Percentiles rank a stretch among this genome's conserved stretches.
phyloP scores from a whole-genome alignment of 2,797 vertebrate genomes.

The Aselliscus stoliczkanus region DNA sequence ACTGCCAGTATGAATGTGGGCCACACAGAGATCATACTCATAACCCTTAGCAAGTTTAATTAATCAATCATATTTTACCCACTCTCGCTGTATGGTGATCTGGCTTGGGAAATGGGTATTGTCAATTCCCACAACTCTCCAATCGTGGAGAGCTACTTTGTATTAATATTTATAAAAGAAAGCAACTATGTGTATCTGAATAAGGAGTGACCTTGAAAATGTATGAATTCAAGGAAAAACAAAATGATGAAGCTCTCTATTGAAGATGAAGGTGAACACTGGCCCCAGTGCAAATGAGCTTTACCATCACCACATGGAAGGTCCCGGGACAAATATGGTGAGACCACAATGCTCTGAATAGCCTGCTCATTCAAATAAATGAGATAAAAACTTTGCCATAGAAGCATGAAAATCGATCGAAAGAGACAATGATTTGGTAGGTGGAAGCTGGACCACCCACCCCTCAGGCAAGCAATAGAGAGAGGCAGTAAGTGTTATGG shows the following conservation, averaged over 20 bases:
- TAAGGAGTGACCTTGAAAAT: constrained; percentile 27
- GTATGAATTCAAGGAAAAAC: constrained; percentile 2
- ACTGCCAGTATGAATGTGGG: neutral
- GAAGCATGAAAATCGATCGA: neutral
- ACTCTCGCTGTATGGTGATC: neutral
- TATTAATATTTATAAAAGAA: neutral
- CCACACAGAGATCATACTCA: neutral
- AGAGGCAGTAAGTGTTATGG: neutral
- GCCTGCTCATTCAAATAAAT: neutral
- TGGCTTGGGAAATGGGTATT: neutral
- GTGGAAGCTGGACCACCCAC: neutral
- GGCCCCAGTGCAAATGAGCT: neutral
- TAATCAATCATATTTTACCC: neutral
- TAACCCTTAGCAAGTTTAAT: neutral
- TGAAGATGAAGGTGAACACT: neutral
- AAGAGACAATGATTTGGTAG: neutral
- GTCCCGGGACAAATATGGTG: neutral
- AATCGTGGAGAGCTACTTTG: neutral
- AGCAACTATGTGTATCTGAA: neutral
- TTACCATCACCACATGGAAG: neutral
- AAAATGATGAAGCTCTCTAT: neutral
- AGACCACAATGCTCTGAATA: neutral
- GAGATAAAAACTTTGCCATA: neutral
- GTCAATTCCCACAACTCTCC: neutral
- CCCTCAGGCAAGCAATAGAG: neutral